Percentiles rank a stretch among this genome's conserved stretches.
phyloP scores from a whole-genome alignment of 2,888 invertebrate genomes.

The Lasioglossum oenotherae region DNA sequence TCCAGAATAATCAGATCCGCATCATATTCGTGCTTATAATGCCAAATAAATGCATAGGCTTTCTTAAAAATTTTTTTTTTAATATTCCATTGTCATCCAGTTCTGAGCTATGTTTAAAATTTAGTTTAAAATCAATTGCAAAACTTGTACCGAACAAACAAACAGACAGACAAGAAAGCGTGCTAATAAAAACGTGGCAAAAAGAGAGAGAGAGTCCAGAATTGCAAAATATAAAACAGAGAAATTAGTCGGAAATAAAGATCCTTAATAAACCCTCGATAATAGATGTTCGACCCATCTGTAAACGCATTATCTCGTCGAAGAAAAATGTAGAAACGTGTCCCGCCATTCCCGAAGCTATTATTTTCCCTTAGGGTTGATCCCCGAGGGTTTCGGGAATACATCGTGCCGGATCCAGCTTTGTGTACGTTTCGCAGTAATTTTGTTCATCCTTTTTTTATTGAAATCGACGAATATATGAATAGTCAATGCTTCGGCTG shows the following conservation, averaged over 20 bases:
- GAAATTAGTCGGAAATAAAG: background rate
- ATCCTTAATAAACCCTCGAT: background rate
- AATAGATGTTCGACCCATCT: background rate
- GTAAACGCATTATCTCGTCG: background rate
- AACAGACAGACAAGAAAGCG: too few species aligned
- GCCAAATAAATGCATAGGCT: background rate
- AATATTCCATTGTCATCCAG: too few species aligned
- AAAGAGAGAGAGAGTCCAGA: background rate
- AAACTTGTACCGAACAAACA: too few species aligned
- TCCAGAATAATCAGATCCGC: background rate
- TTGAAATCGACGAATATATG: slow-evolving; percentile 33
- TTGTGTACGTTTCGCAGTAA: slow-evolving; percentile 2
- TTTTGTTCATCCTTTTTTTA: background rate
- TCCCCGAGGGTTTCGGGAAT: background rate
- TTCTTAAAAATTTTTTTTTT: too few species aligned
- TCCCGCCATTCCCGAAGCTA: background rate
- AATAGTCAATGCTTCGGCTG: slow-evolving; percentile 17
- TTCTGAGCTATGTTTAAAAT: too few species aligned
- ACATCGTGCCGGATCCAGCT: background rate
- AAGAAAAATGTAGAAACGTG: background rate
- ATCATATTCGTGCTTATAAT: background rate
- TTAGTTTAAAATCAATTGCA: too few species aligned
- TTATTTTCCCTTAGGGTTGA: background rate
- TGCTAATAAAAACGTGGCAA: too few species aligned
- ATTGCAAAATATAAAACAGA: background rate